phyloP scores from a whole-genome alignment of 1,140 invertebrate species.

The Pseudobourletiella spinata region DNA sequence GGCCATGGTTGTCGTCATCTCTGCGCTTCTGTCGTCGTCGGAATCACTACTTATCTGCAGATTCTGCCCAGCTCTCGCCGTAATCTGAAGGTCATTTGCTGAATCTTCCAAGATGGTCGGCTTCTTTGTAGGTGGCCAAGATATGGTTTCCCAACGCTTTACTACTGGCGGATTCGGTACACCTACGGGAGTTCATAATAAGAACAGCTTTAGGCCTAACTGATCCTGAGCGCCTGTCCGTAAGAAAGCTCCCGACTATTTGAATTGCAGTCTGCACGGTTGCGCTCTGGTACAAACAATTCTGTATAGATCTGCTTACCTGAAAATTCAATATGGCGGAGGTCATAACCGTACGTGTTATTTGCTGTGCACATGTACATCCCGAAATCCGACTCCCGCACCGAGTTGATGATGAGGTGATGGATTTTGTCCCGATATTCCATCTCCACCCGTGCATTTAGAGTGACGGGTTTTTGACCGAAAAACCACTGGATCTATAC shows the following conservation, averaged over 20 bases:
- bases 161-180: slow-evolving; percentile 46
- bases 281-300: background rate
- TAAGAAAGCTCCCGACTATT: too few relatives aligned
- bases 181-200: slow-evolving; percentile 38
- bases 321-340: slow-evolving; percentile 49
- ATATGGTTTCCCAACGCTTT: slow-evolving; percentile 38
- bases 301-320: slow-evolving; percentile 33
- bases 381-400: slow-evolving; percentile 59
- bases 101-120: background rate
- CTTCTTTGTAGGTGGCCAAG: background rate
- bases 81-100: background rate
- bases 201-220: background rate
- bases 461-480: slow-evolving; percentile 11
- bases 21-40: slow-evolving; percentile 38
- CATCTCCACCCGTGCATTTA: slow-evolving; percentile 50
- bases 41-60: background rate
- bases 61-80: background rate
- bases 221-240: too few relatives aligned
- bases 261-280: too few relatives aligned
- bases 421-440: slow-evolving; percentile 50
- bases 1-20: slow-evolving; percentile 39
- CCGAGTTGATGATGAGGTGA: slow-evolving; percentile 57
- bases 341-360: slow-evolving; percentile 55
- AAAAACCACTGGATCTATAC: slow-evolving; percentile 23
- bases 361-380: slow-evolving; percentile 65